Conservation (phyloP, 1,140 invertebrate species). For the Mercenaria mercenaria region DNA sequence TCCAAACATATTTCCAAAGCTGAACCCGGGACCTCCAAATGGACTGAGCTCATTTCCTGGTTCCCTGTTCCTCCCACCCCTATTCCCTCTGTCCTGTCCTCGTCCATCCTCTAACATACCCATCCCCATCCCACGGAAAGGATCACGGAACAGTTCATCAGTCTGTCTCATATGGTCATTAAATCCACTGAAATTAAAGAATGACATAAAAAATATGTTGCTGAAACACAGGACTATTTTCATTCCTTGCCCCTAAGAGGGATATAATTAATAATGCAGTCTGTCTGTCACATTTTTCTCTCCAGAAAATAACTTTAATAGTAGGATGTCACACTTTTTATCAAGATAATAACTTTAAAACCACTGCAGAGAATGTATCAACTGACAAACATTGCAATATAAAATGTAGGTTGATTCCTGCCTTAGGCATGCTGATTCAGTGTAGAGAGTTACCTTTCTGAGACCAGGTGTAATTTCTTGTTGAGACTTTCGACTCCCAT, state of each 20-base stretch:
- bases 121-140: conserved; percentile 45
- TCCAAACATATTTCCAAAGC: conserved; percentile 57
- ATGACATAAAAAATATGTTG: neutral
- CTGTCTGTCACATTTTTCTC: neutral
- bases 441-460: too few relatives aligned
- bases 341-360: neutral
- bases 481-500: too few relatives aligned
- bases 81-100: conserved; percentile 12
- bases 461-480: too few relatives aligned
- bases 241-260: neutral
- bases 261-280: too few relatives aligned
- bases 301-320: neutral
- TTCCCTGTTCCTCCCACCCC: neutral
- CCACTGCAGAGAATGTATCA: too few relatives aligned
- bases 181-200: neutral
- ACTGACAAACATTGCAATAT: too few relatives aligned
- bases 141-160: conserved; percentile 36
- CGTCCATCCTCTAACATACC: conserved; percentile 32
- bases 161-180: conserved; percentile 42
- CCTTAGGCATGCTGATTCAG: too few relatives aligned
- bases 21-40: conserved; percentile 17
- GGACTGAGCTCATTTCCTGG: neutral
- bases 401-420: too few relatives aligned
- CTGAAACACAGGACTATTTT: neutral
- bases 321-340: neutral